phyloP scores from a whole-genome alignment of 2,797 vertebrate genomes.

The Darevskia nairensis region DNA sequence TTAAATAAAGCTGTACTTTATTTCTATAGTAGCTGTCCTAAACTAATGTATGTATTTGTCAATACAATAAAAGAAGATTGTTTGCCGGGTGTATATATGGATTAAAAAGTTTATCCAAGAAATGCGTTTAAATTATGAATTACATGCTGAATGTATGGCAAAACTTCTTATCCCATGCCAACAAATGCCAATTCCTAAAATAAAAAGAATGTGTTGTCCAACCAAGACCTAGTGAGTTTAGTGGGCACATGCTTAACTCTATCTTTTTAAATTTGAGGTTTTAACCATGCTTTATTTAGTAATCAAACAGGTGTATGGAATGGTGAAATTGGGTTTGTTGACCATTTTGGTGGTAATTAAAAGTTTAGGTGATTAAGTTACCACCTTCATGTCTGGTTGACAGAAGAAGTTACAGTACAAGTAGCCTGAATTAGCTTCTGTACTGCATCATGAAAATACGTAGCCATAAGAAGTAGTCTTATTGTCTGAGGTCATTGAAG shows the following conservation, averaged over 20 bases:
- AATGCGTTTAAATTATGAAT: background rate
- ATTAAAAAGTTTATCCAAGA: background rate
- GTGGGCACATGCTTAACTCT: background rate
- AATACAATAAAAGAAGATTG: background rate
- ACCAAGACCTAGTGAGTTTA: background rate
- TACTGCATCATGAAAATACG: background rate
- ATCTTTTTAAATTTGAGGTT: background rate
- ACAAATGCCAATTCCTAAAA: background rate
- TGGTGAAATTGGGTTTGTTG: background rate
- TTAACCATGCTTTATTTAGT: background rate
- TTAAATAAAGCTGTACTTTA: slow-evolving; percentile 1
- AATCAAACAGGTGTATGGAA: background rate
- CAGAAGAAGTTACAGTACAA: background rate
- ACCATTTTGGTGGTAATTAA: background rate
- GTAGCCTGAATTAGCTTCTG: background rate
- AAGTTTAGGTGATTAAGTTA: background rate
- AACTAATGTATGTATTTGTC: background rate
- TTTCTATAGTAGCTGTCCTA: background rate
- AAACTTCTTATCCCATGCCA: background rate
- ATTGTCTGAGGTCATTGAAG: background rate
- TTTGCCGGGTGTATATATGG: background rate
- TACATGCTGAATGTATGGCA: background rate
- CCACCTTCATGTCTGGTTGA: background rate
- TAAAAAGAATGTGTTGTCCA: background rate
- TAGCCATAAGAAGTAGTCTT: background rate